These are phyloP conservation scores for Imbricaverruca yamaguchii DNA, from an alignment of 2,888 invertebrate genomes.

Conservation along the genomic window DNA sequence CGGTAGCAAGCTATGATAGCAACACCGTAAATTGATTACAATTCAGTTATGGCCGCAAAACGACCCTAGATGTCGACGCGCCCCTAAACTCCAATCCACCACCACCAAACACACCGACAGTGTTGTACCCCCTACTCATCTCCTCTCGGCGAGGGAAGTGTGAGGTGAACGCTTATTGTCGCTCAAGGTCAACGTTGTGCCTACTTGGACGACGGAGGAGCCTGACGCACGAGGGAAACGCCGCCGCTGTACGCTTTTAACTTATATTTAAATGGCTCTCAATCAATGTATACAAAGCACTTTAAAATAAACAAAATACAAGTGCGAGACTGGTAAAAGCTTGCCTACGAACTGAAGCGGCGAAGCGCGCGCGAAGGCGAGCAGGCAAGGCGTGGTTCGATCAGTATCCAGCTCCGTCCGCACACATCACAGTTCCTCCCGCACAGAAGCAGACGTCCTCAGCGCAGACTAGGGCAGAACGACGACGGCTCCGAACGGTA, in stretches of 20 bases:
- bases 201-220: too few relatives aligned
- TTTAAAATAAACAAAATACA: conserved; percentile 21
- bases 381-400: background rate
- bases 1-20: too few relatives aligned
- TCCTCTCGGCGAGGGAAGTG: too few relatives aligned
- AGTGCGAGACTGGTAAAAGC: background rate
- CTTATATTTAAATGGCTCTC: conserved; percentile 21
- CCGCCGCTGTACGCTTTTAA: background rate
- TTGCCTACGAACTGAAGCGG: background rate
- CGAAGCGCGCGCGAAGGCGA: background rate
- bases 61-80: too few relatives aligned
- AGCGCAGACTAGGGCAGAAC: background rate
- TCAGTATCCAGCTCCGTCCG: background rate
- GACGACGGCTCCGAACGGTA: background rate
- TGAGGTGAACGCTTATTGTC: too few relatives aligned
- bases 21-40: too few relatives aligned
- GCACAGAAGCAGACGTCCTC: background rate
- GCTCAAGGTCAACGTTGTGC: too few relatives aligned
- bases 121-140: too few relatives aligned
- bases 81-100: too few relatives aligned
- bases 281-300: conserved; percentile 17
- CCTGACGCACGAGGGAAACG: too few relatives aligned
- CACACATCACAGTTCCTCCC: background rate
- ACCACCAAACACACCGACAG: too few relatives aligned
- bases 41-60: too few relatives aligned